Percentiles rank a stretch among this genome's conserved stretches.
phyloP scores from a whole-genome alignment of 2,113 vertebrate genomes.

The Callipepla squamata region DNA sequence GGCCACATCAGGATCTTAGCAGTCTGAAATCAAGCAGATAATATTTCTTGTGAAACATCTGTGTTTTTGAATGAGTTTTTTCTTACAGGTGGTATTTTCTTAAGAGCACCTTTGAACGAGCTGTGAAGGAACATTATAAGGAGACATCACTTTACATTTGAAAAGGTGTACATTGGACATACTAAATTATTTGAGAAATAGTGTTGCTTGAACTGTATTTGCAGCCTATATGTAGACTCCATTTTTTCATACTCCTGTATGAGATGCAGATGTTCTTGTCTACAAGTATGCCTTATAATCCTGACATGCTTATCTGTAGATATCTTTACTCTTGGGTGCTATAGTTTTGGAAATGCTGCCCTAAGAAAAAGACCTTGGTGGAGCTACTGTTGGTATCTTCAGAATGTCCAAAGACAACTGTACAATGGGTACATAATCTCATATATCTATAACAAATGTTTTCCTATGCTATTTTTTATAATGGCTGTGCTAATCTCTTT shows the following conservation, averaged over 20 bases:
- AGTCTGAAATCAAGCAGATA: background rate
- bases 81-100: background rate
- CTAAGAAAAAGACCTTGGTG: background rate
- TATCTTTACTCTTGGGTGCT: background rate
- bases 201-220: background rate
- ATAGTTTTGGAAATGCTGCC: background rate
- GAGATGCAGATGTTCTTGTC: background rate
- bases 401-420: background rate
- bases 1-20: background rate
- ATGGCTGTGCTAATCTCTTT: background rate
- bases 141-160: background rate
- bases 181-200: background rate
- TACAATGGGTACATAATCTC: background rate
- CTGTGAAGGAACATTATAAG: background rate
- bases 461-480: background rate
- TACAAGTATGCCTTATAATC: background rate
- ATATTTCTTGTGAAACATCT: background rate
- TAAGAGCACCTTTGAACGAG: background rate
- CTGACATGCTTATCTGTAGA: background rate
- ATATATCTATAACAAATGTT: background rate
- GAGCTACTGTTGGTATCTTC: background rate
- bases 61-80: background rate
- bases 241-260: background rate
- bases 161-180: background rate
- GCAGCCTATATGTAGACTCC: background rate